Evolutionary conservation across 2,113 vertebrate species (phyloP), one percentile per base, ranked within the genome.

Genomic region (Cervus canadensis): DNA sequence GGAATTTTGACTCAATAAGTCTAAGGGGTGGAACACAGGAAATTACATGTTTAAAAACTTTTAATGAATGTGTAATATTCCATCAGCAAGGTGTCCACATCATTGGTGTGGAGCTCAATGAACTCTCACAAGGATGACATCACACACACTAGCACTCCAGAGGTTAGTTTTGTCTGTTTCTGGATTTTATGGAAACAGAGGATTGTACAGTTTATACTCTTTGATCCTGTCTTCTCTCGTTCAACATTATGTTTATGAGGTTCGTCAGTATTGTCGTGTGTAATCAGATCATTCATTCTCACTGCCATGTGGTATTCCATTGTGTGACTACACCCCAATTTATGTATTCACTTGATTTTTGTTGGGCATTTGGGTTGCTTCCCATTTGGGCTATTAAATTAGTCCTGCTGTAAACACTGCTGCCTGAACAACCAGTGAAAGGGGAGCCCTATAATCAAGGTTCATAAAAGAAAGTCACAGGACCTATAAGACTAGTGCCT

Each of bases 261-360:
- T 36, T 56, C 3, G 0, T 56, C 81, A n/a, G 2, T 25, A 56
- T 1, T 25, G 19, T 15, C 36, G 6, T 56, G 12, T 56, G 21
- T 48, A 86, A 62, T 86, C 10, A 48, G 57, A 13, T 45, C 26
- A 62, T 45, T 62, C 17, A 14, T 86, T 48, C 11, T 45, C 84
- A 45, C 43, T 86, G 57, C 17, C 28, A 12, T 33, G 3, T 45
- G 9, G 28, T 45, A 33, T 62, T 62, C 40, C 84, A 56, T 4
- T 25, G 17, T 82, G 50, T 83, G 33, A 36, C 50, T n/a, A 36
- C 7, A 56, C 21, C 21, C 11, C 81, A 56, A 15, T 36, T 83
- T 36, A 83, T 83, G 33, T n/a, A 83, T 36, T 56, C 33, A 15
- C n/a, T 36, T 52, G n/a, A 36, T 36, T 83, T 56, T 56, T 54